Evolutionary conservation across 2,797 vertebrate genomes (phyloP), one percentile per base, ranked within the genome.

Genomic region (Ateles fusciceps): DNA sequence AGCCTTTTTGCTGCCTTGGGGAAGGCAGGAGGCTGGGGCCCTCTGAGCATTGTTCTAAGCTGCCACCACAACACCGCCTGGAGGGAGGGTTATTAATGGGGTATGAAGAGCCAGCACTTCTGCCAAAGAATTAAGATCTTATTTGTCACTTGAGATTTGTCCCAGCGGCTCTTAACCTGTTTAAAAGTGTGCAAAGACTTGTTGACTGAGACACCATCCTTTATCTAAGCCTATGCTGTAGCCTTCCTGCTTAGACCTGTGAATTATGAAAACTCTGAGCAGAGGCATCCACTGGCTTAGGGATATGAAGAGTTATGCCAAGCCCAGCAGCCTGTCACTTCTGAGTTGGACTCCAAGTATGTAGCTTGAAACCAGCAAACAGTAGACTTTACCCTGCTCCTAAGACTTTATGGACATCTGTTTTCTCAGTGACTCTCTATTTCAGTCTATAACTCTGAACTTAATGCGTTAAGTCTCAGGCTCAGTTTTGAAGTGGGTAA

Each of bases 1-100:
- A 44, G 50, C 4, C n/a, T 81, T 57, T 44, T 42, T 24, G 36
- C 28, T 33, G 74, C 44, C 52, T 72, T 22, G 7, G n/a, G 64
- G 85, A 46, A 8, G 26, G n/a, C 1, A 0, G 3, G 80, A 44
- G 30, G 0, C 52, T 85, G 33, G 39, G 30, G 13, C 46, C 28
- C 74, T 33, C 64, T 0, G 1, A 71, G 22, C 2, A 0, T 50
- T 1, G 1, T 78, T 52, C 22, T 1, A 19, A 93, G 33, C 55
- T 55, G 44, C 13, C 59, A 33, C 15, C 42, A 8, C 13, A 2
- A 21, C 7, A 6, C 48, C 1, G 5, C 22, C 5, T 13, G 1
- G 28, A 39, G 22, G 12, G 36, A 42, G 1, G 15, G 33, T n/a
- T 68, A 17, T 68, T 33, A 46, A 52, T 30, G 46, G 8, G 59